These are phyloP conservation scores for Antechinus stuartii DNA, from an alignment of 2,113 vertebrate genomes.

Conservation along the genomic window DNA sequence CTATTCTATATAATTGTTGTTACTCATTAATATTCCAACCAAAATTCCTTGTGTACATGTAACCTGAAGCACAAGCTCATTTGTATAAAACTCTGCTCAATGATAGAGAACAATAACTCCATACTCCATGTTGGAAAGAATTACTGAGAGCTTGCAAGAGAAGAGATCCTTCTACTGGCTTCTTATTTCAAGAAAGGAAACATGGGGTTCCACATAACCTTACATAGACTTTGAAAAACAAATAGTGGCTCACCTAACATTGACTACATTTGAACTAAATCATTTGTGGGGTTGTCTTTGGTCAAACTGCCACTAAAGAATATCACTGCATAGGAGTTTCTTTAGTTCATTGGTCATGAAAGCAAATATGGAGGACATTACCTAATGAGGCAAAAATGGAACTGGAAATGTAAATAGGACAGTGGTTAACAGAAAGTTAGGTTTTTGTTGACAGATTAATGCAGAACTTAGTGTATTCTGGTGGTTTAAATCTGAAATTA, in stretches of 20 bases:
- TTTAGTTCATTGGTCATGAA: background rate
- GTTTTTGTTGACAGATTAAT: slow-evolving; percentile 54
- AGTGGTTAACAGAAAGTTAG: slow-evolving; percentile 14
- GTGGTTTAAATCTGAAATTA: slow-evolving; percentile 55
- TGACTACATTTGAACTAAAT: slow-evolving; percentile 25
- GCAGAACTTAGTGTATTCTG: slow-evolving; percentile 58
- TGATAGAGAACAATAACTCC: background rate
- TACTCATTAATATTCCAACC: slow-evolving; percentile 61
- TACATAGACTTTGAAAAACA: background rate
- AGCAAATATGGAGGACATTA: background rate
- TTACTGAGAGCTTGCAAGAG: background rate
- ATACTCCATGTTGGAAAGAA: background rate
- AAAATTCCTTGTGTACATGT: slow-evolving; percentile 70
- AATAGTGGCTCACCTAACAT: slow-evolving; percentile 36
- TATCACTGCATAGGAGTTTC: background rate
- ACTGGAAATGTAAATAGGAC: slow-evolving; percentile 34
- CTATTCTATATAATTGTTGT: slow-evolving; percentile 62
- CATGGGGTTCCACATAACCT: background rate
- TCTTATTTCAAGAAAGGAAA: background rate
- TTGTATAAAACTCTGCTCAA: background rate
- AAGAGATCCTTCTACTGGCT: background rate
- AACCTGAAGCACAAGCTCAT: background rate
- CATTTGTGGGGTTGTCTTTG: background rate
- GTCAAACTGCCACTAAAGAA: background rate
- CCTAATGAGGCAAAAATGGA: background rate